phyloP scores from a whole-genome alignment of 2,888 invertebrate genomes.

The Andrena trimmerana region DNA sequence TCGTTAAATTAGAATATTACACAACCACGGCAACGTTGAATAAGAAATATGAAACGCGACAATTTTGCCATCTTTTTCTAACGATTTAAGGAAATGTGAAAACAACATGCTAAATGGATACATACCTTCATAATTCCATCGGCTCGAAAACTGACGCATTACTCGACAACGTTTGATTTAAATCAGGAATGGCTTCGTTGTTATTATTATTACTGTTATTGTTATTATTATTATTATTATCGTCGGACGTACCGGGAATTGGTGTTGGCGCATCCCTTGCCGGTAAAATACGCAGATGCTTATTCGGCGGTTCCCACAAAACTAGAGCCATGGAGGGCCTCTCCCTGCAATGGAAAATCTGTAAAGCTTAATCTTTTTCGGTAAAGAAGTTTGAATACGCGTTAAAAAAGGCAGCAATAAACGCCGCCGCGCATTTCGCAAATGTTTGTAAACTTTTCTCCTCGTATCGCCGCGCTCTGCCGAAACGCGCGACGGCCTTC shows the following conservation, averaged over 20 bases:
- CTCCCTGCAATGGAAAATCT: constrained; percentile 85
- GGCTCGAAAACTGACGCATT: constrained; percentile 76
- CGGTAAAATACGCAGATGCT: constrained; percentile 84
- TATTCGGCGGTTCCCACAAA: constrained; percentile 92
- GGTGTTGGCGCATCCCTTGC: constrained; percentile 71
- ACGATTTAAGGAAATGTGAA: constrained; percentile 40
- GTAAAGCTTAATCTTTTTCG: constrained; percentile 64
- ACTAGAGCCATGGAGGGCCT: constrained; percentile 93
- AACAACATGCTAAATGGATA: constrained; percentile 13
- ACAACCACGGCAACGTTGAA: constrained; percentile 2
- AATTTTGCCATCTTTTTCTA: constrained; percentile 10
- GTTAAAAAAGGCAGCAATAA: neutral
- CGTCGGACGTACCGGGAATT: constrained; percentile 62
- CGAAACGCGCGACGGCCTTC: too few relatives aligned
- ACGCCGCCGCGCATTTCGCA: too few relatives aligned
- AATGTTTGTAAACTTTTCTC: too few relatives aligned
- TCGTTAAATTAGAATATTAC: constrained; percentile 11
- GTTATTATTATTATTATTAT: constrained; percentile 73
- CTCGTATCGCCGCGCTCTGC: too few relatives aligned
- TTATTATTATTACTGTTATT: constrained; percentile 66
- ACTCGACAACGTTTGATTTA: constrained; percentile 75
- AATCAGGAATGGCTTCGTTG: constrained; percentile 76
- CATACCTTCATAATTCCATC: constrained; percentile 81
- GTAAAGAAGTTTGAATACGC: neutral
- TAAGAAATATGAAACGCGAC: constrained; percentile 38